Evolutionary conservation across 2,888 invertebrate genomes (phyloP).

Genomic region (Meiosimyza platycephala): DNA sequence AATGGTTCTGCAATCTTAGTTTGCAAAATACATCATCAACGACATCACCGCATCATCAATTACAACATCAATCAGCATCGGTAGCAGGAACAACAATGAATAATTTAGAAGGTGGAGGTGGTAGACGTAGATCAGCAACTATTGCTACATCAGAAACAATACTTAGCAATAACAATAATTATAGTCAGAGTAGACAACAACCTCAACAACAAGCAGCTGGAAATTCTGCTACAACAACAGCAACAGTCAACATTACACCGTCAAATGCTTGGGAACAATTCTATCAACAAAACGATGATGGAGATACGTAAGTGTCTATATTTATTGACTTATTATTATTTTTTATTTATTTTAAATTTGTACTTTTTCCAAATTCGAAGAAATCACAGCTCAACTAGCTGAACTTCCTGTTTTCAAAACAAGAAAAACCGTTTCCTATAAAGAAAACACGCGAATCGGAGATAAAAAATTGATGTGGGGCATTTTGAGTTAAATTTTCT

Average conservation of each 20-base stretch:
- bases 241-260: conserved; percentile 45
- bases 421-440: too few relatives aligned
- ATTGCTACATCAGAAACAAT: not conserved
- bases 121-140: conserved; percentile 6
- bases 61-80: conserved; percentile 36
- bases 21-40: conserved; percentile 61
- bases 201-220: conserved; percentile 34
- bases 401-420: not conserved
- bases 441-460: too few relatives aligned
- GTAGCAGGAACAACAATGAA: conserved; percentile 40
- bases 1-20: conserved; percentile 73
- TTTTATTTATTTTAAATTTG: not conserved
- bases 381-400: not conserved
- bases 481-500: too few relatives aligned
- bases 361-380: not conserved
- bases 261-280: conserved; percentile 73
- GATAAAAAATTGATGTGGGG: too few relatives aligned
- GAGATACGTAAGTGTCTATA: conserved; percentile 83
- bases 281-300: conserved; percentile 84
- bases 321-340: not conserved
- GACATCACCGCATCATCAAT: conserved; percentile 27
- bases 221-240: conserved; percentile 26
- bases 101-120: conserved; percentile 39
- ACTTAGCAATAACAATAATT: not conserved
- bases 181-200: conserved; percentile 20